Percentiles rank a stretch among this genome's conserved stretches.
phyloP scores from a whole-genome alignment of 1,140 invertebrate species.

The Eumeta japonica region DNA sequence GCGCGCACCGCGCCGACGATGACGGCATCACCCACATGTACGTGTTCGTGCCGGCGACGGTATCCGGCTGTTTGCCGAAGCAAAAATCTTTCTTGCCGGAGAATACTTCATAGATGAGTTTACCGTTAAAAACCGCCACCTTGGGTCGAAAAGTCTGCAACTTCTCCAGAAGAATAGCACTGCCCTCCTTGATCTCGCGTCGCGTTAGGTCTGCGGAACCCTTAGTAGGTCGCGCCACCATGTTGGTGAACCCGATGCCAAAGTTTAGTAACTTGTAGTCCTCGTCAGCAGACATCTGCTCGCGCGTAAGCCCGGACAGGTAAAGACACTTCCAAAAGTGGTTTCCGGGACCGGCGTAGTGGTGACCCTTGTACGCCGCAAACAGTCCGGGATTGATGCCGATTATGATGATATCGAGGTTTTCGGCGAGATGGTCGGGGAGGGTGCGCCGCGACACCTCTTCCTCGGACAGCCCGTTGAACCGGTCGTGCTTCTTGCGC shows the following conservation, averaged over 20 bases:
- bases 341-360: slow-evolving; percentile 97
- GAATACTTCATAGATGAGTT: slow-evolving; percentile 97
- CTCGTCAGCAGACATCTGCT: slow-evolving; percentile 94
- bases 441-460: slow-evolving; percentile 90
- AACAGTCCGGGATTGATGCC: slow-evolving; percentile 97
- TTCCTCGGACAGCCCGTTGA: slow-evolving; percentile 95
- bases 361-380: slow-evolving; percentile 95
- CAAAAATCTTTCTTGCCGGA: slow-evolving; percentile 96
- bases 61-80: slow-evolving; percentile 92
- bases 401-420: slow-evolving; percentile 98
- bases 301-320: slow-evolving; percentile 87
- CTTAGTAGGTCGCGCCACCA: slow-evolving; percentile 91
- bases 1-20: slow-evolving; percentile 92
- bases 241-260: slow-evolving; percentile 97
- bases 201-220: slow-evolving; percentile 93
- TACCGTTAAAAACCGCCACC: slow-evolving; percentile 97
- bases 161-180: slow-evolving; percentile 87
- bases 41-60: slow-evolving; percentile 92
- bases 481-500: slow-evolving; percentile 92
- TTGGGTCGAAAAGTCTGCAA: slow-evolving; percentile 90
- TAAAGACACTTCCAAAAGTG: slow-evolving; percentile 99
- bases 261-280: slow-evolving; percentile 90
- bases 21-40: slow-evolving; percentile 99
- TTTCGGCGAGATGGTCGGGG: slow-evolving; percentile 88
- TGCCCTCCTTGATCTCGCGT: slow-evolving; percentile 96